These are phyloP conservation scores for Napeogenes sylphis DNA, from an alignment of 2,888 invertebrate genomes.

Conservation along the genomic window DNA sequence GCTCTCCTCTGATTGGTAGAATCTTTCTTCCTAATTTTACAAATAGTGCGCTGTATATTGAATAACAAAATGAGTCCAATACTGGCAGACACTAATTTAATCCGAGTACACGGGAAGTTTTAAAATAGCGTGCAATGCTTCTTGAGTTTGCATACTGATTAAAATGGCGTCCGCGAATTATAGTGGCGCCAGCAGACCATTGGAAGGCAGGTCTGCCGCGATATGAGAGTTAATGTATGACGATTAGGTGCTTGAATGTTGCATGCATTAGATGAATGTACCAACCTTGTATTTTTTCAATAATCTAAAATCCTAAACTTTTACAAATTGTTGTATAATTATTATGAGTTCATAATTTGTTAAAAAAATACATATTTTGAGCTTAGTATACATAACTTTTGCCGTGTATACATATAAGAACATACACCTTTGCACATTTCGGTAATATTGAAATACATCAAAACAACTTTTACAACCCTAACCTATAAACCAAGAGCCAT, in stretches of 20 bases:
- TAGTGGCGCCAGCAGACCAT: conserved; percentile 31
- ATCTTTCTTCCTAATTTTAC: no score
- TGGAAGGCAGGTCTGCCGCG: conserved; percentile 19
- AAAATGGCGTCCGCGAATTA: conserved; percentile 34
- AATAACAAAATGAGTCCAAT: no score
- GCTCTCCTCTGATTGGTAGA: not conserved
- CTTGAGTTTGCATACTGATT: conserved; percentile 33
- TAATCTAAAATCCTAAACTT: no score
- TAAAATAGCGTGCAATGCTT: conserved; percentile 25
- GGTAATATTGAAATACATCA: no score
- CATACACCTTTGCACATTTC: no score
- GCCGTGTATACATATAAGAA: no score
- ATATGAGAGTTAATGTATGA: conserved; percentile 28
- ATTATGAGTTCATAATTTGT: no score
- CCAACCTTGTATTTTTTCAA: not conserved
- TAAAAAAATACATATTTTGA: no score
- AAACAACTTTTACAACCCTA: not conserved
- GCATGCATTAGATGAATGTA: conserved; percentile 7
- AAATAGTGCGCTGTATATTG: no score
- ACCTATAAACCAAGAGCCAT: not conserved
- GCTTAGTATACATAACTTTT: no score
- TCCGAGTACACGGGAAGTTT: conserved; percentile 20
- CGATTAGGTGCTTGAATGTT: conserved; percentile 21
- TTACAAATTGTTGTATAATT: no score
- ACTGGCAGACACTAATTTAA: conserved; percentile 17